Conservation (phyloP, 2,888 invertebrate species). For the Willowsia nigromaculata region DNA sequence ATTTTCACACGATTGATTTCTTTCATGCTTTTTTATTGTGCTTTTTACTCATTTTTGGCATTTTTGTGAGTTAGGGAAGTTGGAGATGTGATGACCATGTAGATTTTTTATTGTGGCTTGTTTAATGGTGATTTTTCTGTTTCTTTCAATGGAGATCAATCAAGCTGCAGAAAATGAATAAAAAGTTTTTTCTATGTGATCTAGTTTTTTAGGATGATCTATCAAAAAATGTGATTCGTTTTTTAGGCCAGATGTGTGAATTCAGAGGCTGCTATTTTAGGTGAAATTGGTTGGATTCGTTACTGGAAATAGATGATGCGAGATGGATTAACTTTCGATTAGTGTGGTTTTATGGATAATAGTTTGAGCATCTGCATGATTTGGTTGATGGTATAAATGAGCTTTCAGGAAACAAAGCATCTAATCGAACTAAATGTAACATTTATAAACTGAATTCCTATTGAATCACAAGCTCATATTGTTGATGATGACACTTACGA, state of each 20-base stretch:
- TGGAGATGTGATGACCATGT: background rate
- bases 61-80: background rate
- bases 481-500: too few relatives aligned
- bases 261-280: background rate
- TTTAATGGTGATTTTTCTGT: background rate
- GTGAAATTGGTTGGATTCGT: background rate
- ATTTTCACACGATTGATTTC: conserved; percentile 63
- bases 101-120: background rate
- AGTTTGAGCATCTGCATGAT: background rate
- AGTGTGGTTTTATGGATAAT: too few relatives aligned
- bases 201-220: conserved; percentile 52
- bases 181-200: conserved; percentile 34
- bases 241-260: background rate
- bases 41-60: background rate
- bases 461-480: too few relatives aligned
- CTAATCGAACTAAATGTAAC: too few relatives aligned
- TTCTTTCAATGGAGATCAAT: conserved; percentile 23
- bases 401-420: too few relatives aligned
- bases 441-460: too few relatives aligned
- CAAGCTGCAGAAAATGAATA: conserved; percentile 25
- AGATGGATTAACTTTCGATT: too few relatives aligned
- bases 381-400: too few relatives aligned
- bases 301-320: too few relatives aligned
- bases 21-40: background rate
- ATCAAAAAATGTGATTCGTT: conserved; percentile 23